Percentiles rank a stretch among this genome's conserved stretches.
Conservation (phyloP, 2,113 vertebrate genomes). For the Myotis davidii region DNA sequence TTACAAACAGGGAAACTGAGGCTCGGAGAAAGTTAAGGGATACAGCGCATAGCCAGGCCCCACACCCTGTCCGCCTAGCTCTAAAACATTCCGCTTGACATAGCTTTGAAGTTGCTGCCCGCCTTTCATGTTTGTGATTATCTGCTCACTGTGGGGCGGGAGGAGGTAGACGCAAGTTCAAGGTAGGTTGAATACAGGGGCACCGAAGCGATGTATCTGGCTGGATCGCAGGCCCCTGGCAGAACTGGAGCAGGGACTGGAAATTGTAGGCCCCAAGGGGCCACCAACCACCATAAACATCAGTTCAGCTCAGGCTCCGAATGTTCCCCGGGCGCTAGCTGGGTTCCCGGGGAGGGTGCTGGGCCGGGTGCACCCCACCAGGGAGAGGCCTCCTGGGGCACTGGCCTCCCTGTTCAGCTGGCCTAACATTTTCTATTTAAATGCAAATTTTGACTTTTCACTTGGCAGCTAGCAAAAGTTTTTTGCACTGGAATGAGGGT, state of each 20-base stretch:
- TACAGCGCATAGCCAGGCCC: no score
- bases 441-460: conserved; percentile 91
- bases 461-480: conserved; percentile 84
- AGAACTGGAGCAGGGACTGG: not conserved
- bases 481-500: conserved; percentile 82
- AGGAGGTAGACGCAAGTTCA: not conserved
- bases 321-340: not conserved
- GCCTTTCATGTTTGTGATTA: not conserved
- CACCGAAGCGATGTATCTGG: rapidly evolving
- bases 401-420: conserved; percentile 10
- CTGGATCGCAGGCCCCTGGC: not conserved
- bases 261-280: not conserved
- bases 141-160: not conserved
- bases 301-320: not conserved
- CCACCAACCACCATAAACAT: not conserved
- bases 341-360: not conserved
- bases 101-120: rapidly evolving
- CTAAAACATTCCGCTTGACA: not conserved
- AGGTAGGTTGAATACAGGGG: rapidly evolving
- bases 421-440: conserved; percentile 85
- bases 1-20: not conserved
- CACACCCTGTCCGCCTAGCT: not conserved
- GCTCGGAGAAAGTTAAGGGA: not conserved
- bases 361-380: not conserved
- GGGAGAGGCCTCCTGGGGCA: conserved; percentile 42